Conservation (phyloP, 2,113 vertebrate genomes). For the Nothobranchius kuhntae region DNA sequence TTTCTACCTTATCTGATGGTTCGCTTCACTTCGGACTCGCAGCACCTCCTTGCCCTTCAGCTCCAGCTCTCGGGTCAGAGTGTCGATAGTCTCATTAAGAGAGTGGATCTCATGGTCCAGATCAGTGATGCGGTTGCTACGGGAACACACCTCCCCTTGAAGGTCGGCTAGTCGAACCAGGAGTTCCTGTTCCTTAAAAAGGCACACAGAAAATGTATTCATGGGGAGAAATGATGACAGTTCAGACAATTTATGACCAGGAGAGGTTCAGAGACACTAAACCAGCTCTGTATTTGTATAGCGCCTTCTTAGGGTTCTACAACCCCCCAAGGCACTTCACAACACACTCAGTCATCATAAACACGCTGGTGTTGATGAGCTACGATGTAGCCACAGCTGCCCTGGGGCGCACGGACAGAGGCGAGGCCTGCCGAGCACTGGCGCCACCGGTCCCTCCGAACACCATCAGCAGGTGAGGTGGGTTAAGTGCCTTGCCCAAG, state of each 20-base stretch:
- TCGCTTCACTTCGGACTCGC: conserved; percentile 92
- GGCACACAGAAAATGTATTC: neutral
- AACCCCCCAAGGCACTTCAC: too few relatives aligned
- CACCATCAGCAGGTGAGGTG: too few relatives aligned
- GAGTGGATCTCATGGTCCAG: conserved; percentile 92
- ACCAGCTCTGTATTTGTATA: too few relatives aligned
- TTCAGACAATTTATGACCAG: neutral
- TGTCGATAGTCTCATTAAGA: conserved; percentile 91
- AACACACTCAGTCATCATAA: too few relatives aligned
- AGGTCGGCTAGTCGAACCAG: conserved; percentile 86
- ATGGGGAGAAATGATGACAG: neutral
- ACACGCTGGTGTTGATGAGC: too few relatives aligned
- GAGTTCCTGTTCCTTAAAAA: conserved; percentile 87
- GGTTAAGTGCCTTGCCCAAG: too few relatives aligned
- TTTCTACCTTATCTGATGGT: conserved; percentile 93
- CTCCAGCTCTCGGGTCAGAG: conserved; percentile 93
- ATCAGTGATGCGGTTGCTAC: conserved; percentile 91
- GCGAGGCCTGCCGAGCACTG: too few relatives aligned
- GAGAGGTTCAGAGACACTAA: too few relatives aligned
- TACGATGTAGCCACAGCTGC: too few relatives aligned
- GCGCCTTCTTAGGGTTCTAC: too few relatives aligned
- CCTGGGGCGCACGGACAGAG: too few relatives aligned
- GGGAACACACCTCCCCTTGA: conserved; percentile 86
- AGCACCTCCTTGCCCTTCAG: conserved; percentile 96
- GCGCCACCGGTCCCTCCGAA: too few relatives aligned